Evolutionary conservation across 37 sponge, comb jelly and placozoan species (phyloP).

Genomic region (Cladorhizidae sp.): DNA sequence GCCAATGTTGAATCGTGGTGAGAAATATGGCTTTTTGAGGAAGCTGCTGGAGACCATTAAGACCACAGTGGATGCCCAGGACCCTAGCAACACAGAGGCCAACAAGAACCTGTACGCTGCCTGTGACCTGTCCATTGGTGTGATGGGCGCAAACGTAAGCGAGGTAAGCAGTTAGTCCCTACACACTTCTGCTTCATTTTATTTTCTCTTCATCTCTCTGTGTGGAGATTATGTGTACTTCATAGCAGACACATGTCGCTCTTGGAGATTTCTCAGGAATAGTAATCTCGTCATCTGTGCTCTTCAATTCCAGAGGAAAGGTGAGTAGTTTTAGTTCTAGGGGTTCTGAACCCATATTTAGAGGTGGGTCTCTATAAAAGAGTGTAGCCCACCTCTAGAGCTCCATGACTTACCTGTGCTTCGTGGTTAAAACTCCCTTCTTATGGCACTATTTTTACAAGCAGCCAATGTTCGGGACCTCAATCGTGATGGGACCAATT

Average conservation of each 20-base stretch:
- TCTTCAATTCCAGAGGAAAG: constrained; percentile 37
- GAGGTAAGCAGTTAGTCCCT: not conserved
- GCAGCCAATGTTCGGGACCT: too few relatives aligned
- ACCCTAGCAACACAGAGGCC: constrained; percentile 59
- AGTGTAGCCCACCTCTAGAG: not conserved
- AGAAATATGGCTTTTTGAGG: constrained; percentile 75
- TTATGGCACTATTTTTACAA: too few relatives aligned
- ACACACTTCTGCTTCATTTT: constrained; percentile 57
- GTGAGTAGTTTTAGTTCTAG: not conserved
- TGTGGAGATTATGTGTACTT: not conserved
- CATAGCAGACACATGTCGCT: constrained; percentile 18
- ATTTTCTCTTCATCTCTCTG: constrained; percentile 58
- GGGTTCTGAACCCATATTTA: too few relatives aligned
- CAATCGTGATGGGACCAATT: too few relatives aligned
- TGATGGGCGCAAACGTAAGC: constrained; percentile 54
- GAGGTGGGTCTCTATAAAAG: not conserved
- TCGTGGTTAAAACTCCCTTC: too few relatives aligned
- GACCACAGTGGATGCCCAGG: constrained; percentile 78
- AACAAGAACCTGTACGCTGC: constrained; percentile 78
- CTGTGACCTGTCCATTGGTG: constrained; percentile 65
- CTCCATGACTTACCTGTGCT: too few relatives aligned
- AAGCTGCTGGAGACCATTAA: constrained; percentile 79
- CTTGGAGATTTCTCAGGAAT: constrained; percentile 43
- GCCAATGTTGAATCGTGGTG: constrained; percentile 66
- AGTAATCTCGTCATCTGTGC: constrained; percentile 26